Evolutionary conservation across 1,140 invertebrate species (phyloP), one percentile per base, ranked within the genome.

Genomic region (Euwallacea similis): DNA sequence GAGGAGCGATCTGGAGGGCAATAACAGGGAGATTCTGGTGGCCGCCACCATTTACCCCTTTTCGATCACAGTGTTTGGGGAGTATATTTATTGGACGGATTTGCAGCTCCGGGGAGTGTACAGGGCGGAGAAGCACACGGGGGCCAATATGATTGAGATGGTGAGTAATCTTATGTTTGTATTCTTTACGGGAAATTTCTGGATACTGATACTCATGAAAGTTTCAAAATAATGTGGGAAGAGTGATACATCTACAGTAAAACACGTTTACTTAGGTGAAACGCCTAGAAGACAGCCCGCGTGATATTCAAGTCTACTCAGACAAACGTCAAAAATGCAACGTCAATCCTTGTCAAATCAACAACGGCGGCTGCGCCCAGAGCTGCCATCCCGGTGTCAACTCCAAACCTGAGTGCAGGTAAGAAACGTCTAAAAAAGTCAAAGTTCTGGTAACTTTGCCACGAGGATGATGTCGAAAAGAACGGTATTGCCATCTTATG

Each of bases 81-180:
- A 95, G 77, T 96, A 95, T 79, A 97, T 99, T 59, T 99, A 98
- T 81, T 98, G 97, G 95, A 98, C 97, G 0, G 98, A 99, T 82
- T 86, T 98, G 44, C 96, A 97, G 79, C 81, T 98, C 0, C 85
- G 95, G 33, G 97, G 97, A 1, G 95, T 99, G 0, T 99, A 97
- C 78, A 84, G 97, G 64, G 97, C 97, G 0, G 95, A 98, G 77
- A 99, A 99, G 82, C 93, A 98, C 75, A 98, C 97, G 0, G 97
- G 98, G 7, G 93, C 92, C 2, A 93, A 96, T 75, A 95, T 97
- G 88, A 87, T 96, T 7, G 94, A 97, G 80, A 91, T 99, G 85
- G 95, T 97, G 0, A 10, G 11, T 10, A 60, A 41, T 42, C 4
- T 42, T 61, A 42, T 61, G 1, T 33, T 33, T 33, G 1, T 33